These are phyloP conservation scores for Sardina pilchardus DNA, from an alignment of 2,113 vertebrate species.

Conservation along the genomic window DNA sequence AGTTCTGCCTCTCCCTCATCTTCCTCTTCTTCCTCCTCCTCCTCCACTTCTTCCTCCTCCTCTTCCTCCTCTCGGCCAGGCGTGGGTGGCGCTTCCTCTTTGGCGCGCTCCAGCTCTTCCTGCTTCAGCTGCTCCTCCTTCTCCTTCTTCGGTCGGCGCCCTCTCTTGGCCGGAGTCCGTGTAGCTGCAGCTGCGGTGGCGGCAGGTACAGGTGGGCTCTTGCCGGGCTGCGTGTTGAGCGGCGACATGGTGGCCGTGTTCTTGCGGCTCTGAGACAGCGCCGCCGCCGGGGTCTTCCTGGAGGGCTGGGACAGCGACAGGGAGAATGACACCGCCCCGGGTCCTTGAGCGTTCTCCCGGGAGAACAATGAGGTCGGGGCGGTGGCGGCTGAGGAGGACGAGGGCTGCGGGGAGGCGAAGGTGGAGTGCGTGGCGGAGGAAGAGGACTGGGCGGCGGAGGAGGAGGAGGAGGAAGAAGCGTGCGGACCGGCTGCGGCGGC, in stretches of 20 bases:
- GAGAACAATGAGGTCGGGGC: constrained; percentile 65
- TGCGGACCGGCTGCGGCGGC: neutral
- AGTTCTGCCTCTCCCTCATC: constrained; percentile 60
- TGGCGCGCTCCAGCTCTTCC: constrained; percentile 52
- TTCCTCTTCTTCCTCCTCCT: constrained; percentile 58
- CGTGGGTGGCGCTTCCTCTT: constrained; percentile 67
- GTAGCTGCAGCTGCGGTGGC: neutral
- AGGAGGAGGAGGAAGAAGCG: constrained; percentile 50
- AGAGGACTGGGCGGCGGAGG: constrained; percentile 44
- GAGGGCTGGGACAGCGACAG: constrained; percentile 65
- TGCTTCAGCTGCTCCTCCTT: constrained; percentile 55
- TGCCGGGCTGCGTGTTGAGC: constrained; percentile 13
- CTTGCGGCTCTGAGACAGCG: neutral
- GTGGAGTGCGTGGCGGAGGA: constrained; percentile 40
- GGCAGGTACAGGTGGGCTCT: constrained; percentile 37
- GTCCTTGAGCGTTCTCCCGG: constrained; percentile 58
- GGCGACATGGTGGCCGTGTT: neutral
- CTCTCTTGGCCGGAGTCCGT: constrained; percentile 57
- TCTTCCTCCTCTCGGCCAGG: constrained; percentile 66
- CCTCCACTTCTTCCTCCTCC: constrained; percentile 47
- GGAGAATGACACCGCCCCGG: constrained; percentile 67
- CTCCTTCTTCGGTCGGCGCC: constrained; percentile 68
- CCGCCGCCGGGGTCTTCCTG: constrained; percentile 49
- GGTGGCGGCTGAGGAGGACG: constrained; percentile 48
- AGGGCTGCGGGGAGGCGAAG: constrained; percentile 62